Base-by-base conservation (phyloP, 1,140 invertebrate genomes). In the Bombus sylvicola region DNA sequence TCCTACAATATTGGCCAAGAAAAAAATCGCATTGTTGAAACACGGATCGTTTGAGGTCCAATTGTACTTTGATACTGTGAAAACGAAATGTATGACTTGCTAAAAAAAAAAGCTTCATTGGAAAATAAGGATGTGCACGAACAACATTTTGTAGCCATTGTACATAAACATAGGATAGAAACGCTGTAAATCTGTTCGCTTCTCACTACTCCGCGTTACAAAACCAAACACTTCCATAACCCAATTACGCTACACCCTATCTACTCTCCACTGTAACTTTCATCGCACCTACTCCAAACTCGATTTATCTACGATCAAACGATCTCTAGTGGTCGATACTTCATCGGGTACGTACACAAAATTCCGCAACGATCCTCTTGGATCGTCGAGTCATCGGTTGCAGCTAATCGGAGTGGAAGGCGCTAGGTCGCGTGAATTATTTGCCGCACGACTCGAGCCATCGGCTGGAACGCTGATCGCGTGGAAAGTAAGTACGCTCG, bases 401-500 rank as follows among this genome's bases (percentile, higher is more conserved):
- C 47, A 66, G 47, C 28, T 76, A 76, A 83, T 76, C 81, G 22
- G 31, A 13, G 8, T 10, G 3, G 75, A n/a, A n/a, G 13, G n/a
- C 28, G 37, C 47, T 37, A 25, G 31, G n/a, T 12, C 43, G 72
- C 31, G 43, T 72, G 68, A 84, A 84, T 84, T 71, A 77, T 84
- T 84, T 71, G 75, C 47, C 31, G 71, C 64, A 37, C 82, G 74
- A 62, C 59, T 57, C 15, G 37, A 6, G 47, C 3, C 64, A 31
- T 79, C 53, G 75, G 18, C 2, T 43, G 57, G 22, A 75, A 18
- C 75, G 47, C 9, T 53, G 66, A 84, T 84, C 75, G 82, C 75
- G 82, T 31, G 75, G 82, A 79, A 84, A 68, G 43, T 77, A 84
- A 53, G 47, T n/a, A 62, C 53, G 53, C 25, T 76, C 68, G 12